Base-by-base conservation (phyloP, 2,888 invertebrate species). In the Zonitis immaculata region DNA sequence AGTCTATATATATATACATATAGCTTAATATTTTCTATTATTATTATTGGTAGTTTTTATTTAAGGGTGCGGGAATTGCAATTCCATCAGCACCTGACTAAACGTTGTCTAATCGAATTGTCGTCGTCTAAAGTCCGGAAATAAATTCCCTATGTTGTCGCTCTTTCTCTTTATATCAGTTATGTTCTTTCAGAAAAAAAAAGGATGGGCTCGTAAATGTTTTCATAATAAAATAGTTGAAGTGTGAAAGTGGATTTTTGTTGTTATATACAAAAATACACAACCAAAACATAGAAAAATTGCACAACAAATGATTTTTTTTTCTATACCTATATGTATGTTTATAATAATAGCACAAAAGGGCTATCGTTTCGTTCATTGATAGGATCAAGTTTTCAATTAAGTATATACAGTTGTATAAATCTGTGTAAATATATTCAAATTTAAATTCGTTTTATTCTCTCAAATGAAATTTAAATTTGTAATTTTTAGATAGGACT, bases 171-270 rank as follows among this genome's bases (percentile, higher is more conserved):
- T n/a, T n/a, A n/a, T n/a, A n/a, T 14, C 32, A 32, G 14, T 32
- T 14, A 5, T 30, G 12, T 30, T 30, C 32, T 32, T 32, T 32
- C 32, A 32, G n/a, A n/a, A n/a, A n/a, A n/a, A n/a, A 14, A 32
- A 32, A 32, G 14, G 67, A 68, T 65, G 63, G 65, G 66, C 64
- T 71, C 71, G 69, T 72, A 71, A 72, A 72, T 60, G 70, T 65
- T 63, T 65, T 66, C 66, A 70, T 71, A 74, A 74, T 75, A 73
- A 76, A 76, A 70, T 67, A 68, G 68, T 62, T 74, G 66, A 65
- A 73, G 67, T 75, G 76, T 74, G 76, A 76, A 76, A 76, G 75
- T 75, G 76, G 73, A 73, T 75, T 75, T 73, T 72, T 69, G 71
- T 73, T 70, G 70, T 14, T 32, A 32, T 32, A 14, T 14, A 32